A percentile compares a stretch with the other conserved stretches of the same genome.
These are phyloP conservation scores for Erynnis tages DNA, from an alignment of 2,888 invertebrate species.

Conservation along the genomic window DNA sequence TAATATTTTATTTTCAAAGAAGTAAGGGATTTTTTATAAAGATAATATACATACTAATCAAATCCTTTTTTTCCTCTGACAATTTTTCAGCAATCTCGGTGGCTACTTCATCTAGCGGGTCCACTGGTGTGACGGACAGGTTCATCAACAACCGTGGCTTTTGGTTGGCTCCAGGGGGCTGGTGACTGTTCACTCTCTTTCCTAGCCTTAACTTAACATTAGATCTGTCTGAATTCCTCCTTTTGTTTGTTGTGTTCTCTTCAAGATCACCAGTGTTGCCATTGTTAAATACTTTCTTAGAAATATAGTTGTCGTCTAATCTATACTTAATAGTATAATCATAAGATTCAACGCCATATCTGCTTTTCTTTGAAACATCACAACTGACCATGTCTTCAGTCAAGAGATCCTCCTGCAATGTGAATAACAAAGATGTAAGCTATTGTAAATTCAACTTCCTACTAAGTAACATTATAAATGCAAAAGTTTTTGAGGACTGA, in stretches of 20 bases:
- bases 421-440: too few relatives aligned
- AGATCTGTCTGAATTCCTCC: slow-evolving; percentile 80
- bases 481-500: too few relatives aligned
- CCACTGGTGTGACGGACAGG: slow-evolving; percentile 74
- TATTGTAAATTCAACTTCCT: too few relatives aligned
- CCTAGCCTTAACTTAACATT: slow-evolving; percentile 81
- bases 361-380: slow-evolving; percentile 85
- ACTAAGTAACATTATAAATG: too few relatives aligned
- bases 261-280: slow-evolving; percentile 43
- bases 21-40: too few relatives aligned
- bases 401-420: slow-evolving; percentile 88
- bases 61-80: slow-evolving; percentile 86
- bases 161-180: slow-evolving; percentile 75
- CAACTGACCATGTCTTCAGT: slow-evolving; percentile 89
- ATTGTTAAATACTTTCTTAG: slow-evolving; percentile 62
- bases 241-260: slow-evolving; percentile 72
- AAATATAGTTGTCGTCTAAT: slow-evolving; percentile 74
- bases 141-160: slow-evolving; percentile 81
- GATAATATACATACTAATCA: slow-evolving; percentile 79
- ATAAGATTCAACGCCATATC: slow-evolving; percentile 89
- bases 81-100: slow-evolving; percentile 88
- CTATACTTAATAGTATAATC: slow-evolving; percentile 85
- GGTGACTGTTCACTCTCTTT: slow-evolving; percentile 68
- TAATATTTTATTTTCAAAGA: too few relatives aligned
- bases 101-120: slow-evolving; percentile 83